These are phyloP conservation scores for Speoplatyrhinus poulsoni DNA, from an alignment of 2,113 vertebrate species.

Conservation along the genomic window DNA sequence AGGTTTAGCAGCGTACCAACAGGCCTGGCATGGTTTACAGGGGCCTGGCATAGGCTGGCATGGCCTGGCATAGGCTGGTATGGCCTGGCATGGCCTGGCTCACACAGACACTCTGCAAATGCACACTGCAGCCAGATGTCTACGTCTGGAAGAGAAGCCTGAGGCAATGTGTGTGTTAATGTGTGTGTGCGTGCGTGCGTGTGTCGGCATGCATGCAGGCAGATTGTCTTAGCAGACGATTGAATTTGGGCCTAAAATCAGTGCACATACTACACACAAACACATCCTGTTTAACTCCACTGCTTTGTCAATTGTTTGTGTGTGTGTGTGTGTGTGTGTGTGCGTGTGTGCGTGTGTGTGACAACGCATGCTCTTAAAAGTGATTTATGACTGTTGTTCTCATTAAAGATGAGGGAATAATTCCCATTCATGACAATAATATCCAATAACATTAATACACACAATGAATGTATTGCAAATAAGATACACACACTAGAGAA, in stretches of 20 bases:
- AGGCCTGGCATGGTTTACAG: slow-evolving; percentile 39
- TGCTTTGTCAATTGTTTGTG: slow-evolving; percentile 11
- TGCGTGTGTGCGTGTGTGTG: neutral
- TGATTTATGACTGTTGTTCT: neutral
- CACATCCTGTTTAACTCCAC: slow-evolving; percentile 26
- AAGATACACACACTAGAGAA: neutral
- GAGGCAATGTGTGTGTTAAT: slow-evolving; percentile 28
- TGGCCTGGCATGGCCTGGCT: too few species aligned
- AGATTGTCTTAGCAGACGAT: slow-evolving; percentile 62
- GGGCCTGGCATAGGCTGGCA: slow-evolving; percentile 17
- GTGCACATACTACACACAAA: slow-evolving; percentile 26
- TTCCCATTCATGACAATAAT: too few species aligned
- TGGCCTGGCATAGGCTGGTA: neutral
- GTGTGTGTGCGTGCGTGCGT: slow-evolving; percentile 26
- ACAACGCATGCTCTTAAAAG: too few species aligned
- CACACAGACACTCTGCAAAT: slow-evolving; percentile 11
- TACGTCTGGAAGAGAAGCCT: slow-evolving; percentile 21
- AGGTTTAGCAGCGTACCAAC: slow-evolving; percentile 72
- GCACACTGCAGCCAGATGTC: slow-evolving; percentile 71
- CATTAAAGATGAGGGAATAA: too few species aligned
- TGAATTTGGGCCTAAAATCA: slow-evolving; percentile 21
- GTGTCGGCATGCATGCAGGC: slow-evolving; percentile 37
- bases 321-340: slow-evolving; percentile 7
- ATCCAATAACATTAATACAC: slow-evolving; percentile 6
- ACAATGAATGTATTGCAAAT: slow-evolving; percentile 2